Percentiles rank a stretch among this genome's conserved stretches.
Conservation (phyloP, 2,888 invertebrate species). For the Himalopsyche japonica region DNA sequence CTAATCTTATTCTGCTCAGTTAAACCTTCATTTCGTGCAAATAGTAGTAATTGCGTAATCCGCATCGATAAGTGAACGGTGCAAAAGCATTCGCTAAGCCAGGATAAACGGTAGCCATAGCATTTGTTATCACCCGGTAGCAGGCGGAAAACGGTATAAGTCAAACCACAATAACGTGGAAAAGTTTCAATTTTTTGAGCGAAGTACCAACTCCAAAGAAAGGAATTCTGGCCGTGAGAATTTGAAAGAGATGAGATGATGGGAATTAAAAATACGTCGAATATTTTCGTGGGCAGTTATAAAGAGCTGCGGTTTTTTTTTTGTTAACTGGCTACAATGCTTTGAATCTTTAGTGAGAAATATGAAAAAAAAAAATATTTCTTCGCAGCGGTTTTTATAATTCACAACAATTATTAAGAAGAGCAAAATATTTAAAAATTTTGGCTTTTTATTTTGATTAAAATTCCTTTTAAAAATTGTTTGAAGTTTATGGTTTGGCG, state of each 20-base stretch:
- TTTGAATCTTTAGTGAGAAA: not conserved
- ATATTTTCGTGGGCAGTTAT: not conserved
- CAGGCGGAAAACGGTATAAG: not conserved
- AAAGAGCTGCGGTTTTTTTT: not conserved
- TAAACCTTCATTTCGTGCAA: not conserved
- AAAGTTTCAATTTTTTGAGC: not conserved
- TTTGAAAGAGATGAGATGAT: not conserved
- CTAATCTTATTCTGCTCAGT: no score
- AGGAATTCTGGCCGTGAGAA: not conserved
- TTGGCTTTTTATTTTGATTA: not conserved
- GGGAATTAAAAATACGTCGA: not conserved
- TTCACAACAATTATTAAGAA: not conserved
- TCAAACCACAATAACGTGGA: not conserved
- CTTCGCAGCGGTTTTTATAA: not conserved
- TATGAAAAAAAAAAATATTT: not conserved
- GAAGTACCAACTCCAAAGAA: not conserved
- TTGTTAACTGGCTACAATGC: not conserved
- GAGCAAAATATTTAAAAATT: not conserved
- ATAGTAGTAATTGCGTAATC: not conserved
- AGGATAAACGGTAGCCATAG: not conserved
- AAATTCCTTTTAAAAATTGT: not conserved
- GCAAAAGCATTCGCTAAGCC: not conserved
- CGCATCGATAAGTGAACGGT: not conserved
- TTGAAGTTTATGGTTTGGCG: no score
- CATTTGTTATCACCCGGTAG: constrained; percentile 14